Conservation (phyloP, 2,888 invertebrate genomes). For the Heliconius erato region DNA sequence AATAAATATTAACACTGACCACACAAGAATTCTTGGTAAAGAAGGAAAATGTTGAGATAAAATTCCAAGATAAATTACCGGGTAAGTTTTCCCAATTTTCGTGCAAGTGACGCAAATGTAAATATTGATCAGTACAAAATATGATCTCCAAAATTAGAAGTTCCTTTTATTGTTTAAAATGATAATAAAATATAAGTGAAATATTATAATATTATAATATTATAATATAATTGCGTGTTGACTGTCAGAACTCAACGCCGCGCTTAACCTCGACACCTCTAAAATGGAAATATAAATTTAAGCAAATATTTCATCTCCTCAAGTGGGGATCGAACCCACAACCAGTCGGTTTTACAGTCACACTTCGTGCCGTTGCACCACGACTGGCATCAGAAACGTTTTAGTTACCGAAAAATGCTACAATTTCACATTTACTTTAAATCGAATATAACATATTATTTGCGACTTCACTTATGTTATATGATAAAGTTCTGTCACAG, state of each 20-base stretch:
- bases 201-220: too few relatives aligned
- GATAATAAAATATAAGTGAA: neutral
- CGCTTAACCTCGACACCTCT: too few relatives aligned
- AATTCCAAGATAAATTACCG: constrained; percentile 22
- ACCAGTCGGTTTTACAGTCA: too few relatives aligned
- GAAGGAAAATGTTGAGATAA: constrained; percentile 38
- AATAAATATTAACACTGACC: constrained; percentile 50
- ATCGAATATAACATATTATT: neutral
- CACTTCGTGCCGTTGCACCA: too few relatives aligned
- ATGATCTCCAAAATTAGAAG: neutral
- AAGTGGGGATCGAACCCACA: too few relatives aligned
- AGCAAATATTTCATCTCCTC: too few relatives aligned
- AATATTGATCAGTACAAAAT: neutral
- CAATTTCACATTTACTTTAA: neutral
- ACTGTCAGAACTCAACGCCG: too few relatives aligned
- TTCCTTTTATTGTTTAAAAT: neutral
- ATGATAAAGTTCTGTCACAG: constrained; percentile 14
- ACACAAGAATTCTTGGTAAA: constrained; percentile 51
- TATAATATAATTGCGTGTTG: too few relatives aligned
- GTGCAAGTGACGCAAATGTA: neutral
- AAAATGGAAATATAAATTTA: too few relatives aligned
- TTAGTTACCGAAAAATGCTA: neutral
- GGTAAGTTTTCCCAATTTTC: constrained; percentile 12
- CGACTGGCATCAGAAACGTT: neutral
- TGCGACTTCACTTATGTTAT: constrained; percentile 14